Base-by-base conservation (phyloP, 92 coral and sea anemone species). In the Palythoa grandiflora region DNA sequence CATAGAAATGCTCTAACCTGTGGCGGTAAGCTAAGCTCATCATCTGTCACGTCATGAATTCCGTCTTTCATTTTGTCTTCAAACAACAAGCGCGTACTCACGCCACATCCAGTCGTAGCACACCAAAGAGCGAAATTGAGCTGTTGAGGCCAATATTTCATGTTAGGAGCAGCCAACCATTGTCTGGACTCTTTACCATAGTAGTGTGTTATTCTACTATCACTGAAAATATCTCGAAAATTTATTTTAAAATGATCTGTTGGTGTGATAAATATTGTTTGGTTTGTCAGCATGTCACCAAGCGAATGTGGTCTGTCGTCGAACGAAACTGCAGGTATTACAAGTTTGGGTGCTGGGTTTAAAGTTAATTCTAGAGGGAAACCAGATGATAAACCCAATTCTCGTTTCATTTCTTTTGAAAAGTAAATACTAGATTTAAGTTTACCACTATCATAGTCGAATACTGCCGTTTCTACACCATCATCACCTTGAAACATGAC, bases 131-230 rank as follows among this genome's bases (percentile, higher is more conserved):
- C 88, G 50, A 84, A 71, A 36, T 72, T 68, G 8, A 68, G 78
- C 63, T 83, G 87, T 44, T 73, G 81, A 0, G 88, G 68, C 89
- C 89, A 87, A 60, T 87, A 87, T 15, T 65, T 77, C 84, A 75
- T 75, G 66, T 59, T 65, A 2, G 76, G 75, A 2, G 75, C 76
- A 1, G 74, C 85, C 55, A 78, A 48, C 90, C 78, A 87, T 78
- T 48, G 53, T 50, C 71, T 75, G 17, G 83, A 54, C 54, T 74
- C 73, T 55, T 73, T 48, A 15, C 38, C 80, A 1, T 7, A 9
- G 47, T 51, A 47, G 80, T 71, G 71, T 1, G 37, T 72, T 21
- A 84, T 73, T 38, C 36, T 35, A 13, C 1, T 72, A 21, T 84
- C 80, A 44, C 55, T 84, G 79, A 51, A 84, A 28, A 84, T 84